Conservation (phyloP, 2,888 invertebrate genomes). For the Cerceris rybyensis region DNA sequence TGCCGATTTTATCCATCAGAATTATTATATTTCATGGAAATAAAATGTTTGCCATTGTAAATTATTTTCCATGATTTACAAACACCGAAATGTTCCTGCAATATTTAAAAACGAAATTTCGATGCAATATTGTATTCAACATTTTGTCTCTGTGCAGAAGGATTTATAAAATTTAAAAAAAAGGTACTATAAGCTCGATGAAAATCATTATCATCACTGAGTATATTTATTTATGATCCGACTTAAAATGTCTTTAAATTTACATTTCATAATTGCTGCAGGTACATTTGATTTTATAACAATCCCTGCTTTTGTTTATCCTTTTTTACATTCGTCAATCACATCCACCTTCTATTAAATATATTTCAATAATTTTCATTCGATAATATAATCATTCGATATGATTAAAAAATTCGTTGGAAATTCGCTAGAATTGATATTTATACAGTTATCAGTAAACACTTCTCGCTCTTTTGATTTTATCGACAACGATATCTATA, state of each 20-base stretch:
- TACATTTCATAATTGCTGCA: conserved; percentile 14
- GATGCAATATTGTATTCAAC: neutral
- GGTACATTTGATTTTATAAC: neutral
- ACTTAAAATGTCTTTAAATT: conserved; percentile 20
- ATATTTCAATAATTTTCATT: neutral
- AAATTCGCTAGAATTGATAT: neutral
- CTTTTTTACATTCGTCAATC: conserved; percentile 1
- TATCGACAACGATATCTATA: too few species aligned
- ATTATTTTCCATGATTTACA: neutral
- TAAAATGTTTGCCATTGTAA: neutral
- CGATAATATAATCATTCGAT: neutral
- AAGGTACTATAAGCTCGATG: neutral
- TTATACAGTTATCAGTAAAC: neutral
- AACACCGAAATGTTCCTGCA: neutral
- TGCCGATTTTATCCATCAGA: too few species aligned
- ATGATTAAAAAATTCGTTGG: neutral
- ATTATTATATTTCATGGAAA: too few species aligned
- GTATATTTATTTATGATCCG: conserved; percentile 19
- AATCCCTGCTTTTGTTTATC: neutral
- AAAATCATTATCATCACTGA: neutral
- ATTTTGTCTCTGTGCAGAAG: neutral
- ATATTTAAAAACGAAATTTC: neutral
- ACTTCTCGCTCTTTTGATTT: neutral
- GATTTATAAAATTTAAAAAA: neutral
- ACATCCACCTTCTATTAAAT: neutral